phyloP scores from a whole-genome alignment of 1,140 invertebrate genomes.

The Temnothorax longispinosus region DNA sequence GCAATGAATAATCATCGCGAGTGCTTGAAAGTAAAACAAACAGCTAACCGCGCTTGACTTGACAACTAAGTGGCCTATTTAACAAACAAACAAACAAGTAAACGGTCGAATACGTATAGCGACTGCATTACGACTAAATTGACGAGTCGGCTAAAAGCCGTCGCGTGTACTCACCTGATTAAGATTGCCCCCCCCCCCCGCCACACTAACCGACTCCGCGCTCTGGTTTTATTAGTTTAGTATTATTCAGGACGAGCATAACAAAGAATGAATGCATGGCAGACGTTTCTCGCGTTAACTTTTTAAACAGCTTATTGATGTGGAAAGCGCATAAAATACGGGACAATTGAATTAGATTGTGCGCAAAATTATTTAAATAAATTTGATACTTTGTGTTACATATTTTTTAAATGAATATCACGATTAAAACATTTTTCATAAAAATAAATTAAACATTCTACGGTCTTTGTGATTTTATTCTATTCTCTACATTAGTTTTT shows the following conservation, averaged over 20 bases:
- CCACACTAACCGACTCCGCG: constrained; percentile 4
- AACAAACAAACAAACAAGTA: constrained; percentile 69
- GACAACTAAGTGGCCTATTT: constrained; percentile 82
- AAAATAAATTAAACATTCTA: constrained; percentile 19
- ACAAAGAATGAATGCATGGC: not conserved
- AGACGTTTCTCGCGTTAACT: not conserved
- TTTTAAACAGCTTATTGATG: not conserved
- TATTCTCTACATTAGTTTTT: not conserved
- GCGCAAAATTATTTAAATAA: not conserved
- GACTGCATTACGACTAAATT: constrained; percentile 28
- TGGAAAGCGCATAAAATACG: not conserved
- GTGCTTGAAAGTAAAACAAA: constrained; percentile 83
- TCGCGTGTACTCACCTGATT: constrained; percentile 65
- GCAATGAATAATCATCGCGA: constrained; percentile 84
- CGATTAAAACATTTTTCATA: constrained; percentile 27
- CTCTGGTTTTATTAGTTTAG: constrained; percentile 47
- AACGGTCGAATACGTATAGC: constrained; percentile 64
- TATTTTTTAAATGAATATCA: constrained; percentile 9
- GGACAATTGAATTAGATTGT: constrained; percentile 8
- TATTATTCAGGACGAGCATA: constrained; percentile 46
- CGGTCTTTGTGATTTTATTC: not conserved
- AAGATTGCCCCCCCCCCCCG: constrained; percentile 48
- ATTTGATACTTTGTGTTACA: not conserved
- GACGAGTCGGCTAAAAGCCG: constrained; percentile 7
- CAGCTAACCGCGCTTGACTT: constrained; percentile 80